Percentiles rank a stretch among this genome's conserved stretches.
phyloP scores from a whole-genome alignment of 2,113 vertebrate genomes.

The Microcebus griseorufus region DNA sequence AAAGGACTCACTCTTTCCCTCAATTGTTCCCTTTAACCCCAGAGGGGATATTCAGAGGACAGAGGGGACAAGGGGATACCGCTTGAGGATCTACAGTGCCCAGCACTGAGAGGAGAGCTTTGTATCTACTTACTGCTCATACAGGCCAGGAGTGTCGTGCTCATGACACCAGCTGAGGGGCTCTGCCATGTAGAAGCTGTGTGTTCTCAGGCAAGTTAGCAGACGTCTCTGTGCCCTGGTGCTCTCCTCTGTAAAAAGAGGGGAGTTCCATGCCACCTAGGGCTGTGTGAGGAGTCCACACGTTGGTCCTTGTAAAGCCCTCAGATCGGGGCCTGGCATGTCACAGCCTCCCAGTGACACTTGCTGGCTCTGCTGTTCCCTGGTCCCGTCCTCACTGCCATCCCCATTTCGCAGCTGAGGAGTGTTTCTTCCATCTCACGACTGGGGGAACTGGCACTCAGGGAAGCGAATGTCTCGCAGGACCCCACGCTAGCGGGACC shows the following conservation, averaged over 20 bases:
- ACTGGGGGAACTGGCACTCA: not conserved
- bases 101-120: too few species aligned
- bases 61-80: rapidly evolving
- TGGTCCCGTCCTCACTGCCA: rapidly evolving
- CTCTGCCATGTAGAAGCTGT: not conserved
- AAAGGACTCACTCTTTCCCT: not conserved
- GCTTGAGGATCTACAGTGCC: not conserved
- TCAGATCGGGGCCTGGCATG: not conserved
- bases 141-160: rapidly evolving
- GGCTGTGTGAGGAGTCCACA: not conserved
- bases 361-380: not conserved
- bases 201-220: not conserved
- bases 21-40: not conserved
- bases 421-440: not conserved
- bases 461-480: not conserved
- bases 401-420: not conserved
- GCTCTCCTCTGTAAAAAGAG: not conserved
- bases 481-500: not conserved
- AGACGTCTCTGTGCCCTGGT: not conserved
- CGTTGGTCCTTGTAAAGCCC: not conserved
- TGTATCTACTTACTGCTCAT: not conserved
- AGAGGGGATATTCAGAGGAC: not conserved
- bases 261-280: rapidly evolving
- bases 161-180: not conserved
- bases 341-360: not conserved